Evolutionary conservation across 1,140 invertebrate genomes (phyloP), one percentile per base, ranked within the genome.

Genomic region (Mylabris phalerata): DNA sequence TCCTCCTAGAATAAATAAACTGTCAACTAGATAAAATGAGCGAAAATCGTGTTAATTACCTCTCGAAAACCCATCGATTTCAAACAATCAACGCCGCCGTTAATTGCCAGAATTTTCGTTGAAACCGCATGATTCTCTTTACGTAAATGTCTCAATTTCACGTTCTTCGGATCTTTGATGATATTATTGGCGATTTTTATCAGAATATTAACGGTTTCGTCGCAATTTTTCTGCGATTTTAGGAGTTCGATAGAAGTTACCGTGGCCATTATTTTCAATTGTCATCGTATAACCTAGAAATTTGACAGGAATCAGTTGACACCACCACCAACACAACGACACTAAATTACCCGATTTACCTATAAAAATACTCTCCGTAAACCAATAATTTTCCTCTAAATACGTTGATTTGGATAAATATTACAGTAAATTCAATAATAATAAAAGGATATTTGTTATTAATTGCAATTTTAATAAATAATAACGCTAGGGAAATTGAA

Each of bases 51-150:
- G n/a, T 32, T 19, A 48, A 41, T n/a, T 61, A 72, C 70, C 55
- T 72, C 69, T 62, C 62, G 7, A 63, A 72, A 72, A 19, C 70
- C 70, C 69, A 72, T 70, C 10, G 65, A 48, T 57, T 57, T 61
- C 48, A 72, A 63, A 63, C 64, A 70, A 24, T 66, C 63, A 41
- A 25, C 25, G n/a, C 65, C 70, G 10, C 69, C 70, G 41, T 48
- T 51, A 19, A 66, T 50, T 25, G 60, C 45, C 7, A 72, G 38
- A 55, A 72, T 65, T 58, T 69, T 70, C 48, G 56, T 62, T 25
- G 50, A 46, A 47, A 71, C 51, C 9, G 56, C 68, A 7, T n/a
- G 10, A 61, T 72, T 72, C 19, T 32, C 56, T 64, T 71, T 72
- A 51, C 69, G 65, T 13, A 72, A 52, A 10, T 61, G 63, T 44